Evolutionary conservation across 2,113 vertebrate genomes (phyloP).

Genomic region (Strigops habroptila): DNA sequence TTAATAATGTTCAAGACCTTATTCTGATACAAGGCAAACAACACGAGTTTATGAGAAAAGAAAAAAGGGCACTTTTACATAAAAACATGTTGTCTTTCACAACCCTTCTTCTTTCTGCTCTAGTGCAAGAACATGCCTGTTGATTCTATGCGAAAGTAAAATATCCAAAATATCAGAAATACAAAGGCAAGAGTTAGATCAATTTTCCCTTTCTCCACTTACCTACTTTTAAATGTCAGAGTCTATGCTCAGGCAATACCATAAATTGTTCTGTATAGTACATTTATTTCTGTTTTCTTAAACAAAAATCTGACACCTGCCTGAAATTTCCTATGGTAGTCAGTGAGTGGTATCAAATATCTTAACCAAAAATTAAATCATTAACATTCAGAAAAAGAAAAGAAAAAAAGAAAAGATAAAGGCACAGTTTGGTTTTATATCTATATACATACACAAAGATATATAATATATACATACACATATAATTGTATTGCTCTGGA

Average conservation of each 20-base stretch:
- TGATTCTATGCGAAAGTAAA: not conserved
- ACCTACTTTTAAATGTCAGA: slow-evolving; percentile 3
- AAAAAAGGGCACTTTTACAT: not conserved
- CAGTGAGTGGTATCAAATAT: not conserved
- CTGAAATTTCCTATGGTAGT: not conserved
- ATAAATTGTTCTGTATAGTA: not conserved
- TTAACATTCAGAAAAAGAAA: not conserved
- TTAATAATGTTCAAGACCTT: not conserved
- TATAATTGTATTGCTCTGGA: not conserved
- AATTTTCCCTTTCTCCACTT: not conserved
- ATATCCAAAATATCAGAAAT: not conserved
- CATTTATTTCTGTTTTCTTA: slow-evolving; percentile 4
- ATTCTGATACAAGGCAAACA: not conserved
- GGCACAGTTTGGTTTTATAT: not conserved
- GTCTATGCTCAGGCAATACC: not conserved
- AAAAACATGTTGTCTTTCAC: not conserved
- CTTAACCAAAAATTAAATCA: not conserved
- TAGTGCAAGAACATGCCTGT: not conserved
- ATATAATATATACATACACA: not conserved
- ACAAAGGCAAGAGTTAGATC: not conserved
- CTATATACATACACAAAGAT: not conserved
- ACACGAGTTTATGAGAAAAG: not conserved
- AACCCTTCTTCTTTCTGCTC: not conserved
- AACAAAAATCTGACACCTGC: slow-evolving; percentile 9
- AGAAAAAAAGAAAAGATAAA: not conserved